Evolutionary conservation across 2,113 vertebrate genomes (phyloP).

Genomic region (Gulo gulo): DNA sequence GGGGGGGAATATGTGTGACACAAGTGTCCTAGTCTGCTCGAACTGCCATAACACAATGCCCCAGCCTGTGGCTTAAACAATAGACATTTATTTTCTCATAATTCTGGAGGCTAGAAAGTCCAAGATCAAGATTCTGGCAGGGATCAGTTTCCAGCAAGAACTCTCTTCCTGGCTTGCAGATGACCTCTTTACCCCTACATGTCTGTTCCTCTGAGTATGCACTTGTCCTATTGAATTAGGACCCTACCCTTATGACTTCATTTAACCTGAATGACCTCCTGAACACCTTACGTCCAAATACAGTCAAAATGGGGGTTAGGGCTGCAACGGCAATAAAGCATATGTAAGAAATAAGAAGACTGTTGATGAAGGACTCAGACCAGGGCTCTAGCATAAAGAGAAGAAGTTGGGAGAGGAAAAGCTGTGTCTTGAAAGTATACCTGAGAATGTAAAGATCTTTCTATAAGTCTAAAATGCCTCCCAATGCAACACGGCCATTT

Average conservation of each 20-base stretch:
- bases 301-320: neutral
- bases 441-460: neutral
- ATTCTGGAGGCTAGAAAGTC: neutral
- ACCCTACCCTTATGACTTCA: neutral
- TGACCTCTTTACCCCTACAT: neutral
- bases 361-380: neutral
- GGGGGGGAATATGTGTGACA: neutral
- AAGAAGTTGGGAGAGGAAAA: neutral
- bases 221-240: neutral
- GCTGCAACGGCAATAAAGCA: neutral
- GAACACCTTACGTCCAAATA: neutral
- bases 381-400: neutral
- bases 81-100: neutral
- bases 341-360: neutral
- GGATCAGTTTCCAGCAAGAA: neutral
- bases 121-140: neutral
- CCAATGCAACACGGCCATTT: neutral
- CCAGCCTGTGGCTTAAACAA: neutral
- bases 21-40: neutral
- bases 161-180: neutral
- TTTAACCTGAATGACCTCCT: neutral
- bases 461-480: neutral
- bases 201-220: neutral
- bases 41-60: neutral
- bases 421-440: neutral